These are phyloP conservation scores for Creontiades dilutus DNA, from an alignment of 2,888 invertebrate species.

Conservation along the genomic window DNA sequence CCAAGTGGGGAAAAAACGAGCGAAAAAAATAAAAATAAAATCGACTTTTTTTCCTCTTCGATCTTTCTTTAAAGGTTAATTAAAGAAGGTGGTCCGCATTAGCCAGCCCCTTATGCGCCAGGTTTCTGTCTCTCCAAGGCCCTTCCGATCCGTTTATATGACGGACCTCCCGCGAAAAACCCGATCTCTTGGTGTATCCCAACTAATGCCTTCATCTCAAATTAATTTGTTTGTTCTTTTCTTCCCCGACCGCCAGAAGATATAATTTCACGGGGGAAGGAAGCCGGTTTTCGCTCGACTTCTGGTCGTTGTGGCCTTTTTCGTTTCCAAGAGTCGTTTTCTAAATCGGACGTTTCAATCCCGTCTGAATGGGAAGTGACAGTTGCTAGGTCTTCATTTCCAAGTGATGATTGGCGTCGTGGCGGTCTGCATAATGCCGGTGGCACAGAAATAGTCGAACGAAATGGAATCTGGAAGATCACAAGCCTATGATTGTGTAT, in stretches of 20 bases:
- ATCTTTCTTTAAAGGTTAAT: slow-evolving; percentile 8
- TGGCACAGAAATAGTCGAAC: too few relatives aligned
- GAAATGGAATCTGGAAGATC: too few relatives aligned
- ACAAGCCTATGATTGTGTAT: too few relatives aligned
- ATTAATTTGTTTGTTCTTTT: slow-evolving; percentile 51
- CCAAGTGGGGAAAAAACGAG: not conserved
- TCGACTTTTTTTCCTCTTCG: not conserved
- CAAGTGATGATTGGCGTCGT: too few relatives aligned
- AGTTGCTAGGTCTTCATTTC: too few relatives aligned
- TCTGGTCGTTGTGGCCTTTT: slow-evolving; percentile 12
- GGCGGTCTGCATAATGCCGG: too few relatives aligned
- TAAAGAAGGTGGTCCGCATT: slow-evolving; percentile 36
- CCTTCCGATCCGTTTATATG: slow-evolving; percentile 39
- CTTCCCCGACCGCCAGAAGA: slow-evolving; percentile 20
- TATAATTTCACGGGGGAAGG: slow-evolving; percentile 18
- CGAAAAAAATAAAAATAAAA: not conserved
- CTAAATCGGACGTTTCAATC: slow-evolving; percentile 31
- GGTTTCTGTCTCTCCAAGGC: slow-evolving; percentile 35
- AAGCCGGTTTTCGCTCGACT: slow-evolving; percentile 22
- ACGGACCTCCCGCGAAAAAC: slow-evolving; percentile 26
- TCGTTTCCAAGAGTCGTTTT: not conserved
- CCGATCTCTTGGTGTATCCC: slow-evolving; percentile 3
- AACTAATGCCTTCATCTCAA: slow-evolving; percentile 40
- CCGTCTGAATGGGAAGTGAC: not conserved
- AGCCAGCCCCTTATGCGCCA: not conserved